Evolutionary conservation across 2,113 vertebrate genomes (phyloP).

Genomic region (Pomatostomus ruficeps): DNA sequence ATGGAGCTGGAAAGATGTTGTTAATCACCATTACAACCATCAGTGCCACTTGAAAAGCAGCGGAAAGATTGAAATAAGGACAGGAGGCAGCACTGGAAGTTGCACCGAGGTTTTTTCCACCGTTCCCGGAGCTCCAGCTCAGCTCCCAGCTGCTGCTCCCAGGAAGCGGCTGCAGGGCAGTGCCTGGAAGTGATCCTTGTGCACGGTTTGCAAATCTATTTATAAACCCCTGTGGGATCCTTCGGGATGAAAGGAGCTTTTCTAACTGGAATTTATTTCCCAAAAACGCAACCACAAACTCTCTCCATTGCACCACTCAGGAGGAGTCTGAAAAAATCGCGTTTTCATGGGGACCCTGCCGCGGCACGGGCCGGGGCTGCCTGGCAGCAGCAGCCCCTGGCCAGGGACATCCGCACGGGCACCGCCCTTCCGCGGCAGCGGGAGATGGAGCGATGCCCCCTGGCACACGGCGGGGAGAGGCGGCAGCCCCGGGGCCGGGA

Average conservation of each 20-base stretch:
- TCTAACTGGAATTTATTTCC: not conserved
- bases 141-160: not conserved
- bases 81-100: not conserved
- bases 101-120: not conserved
- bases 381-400: not conserved
- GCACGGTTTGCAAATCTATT: not conserved
- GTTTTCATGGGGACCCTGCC: rapidly evolving
- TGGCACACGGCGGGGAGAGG: not conserved
- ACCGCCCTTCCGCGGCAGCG: not conserved
- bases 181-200: not conserved
- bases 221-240: conserved; percentile 15
- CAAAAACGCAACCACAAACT: not conserved
- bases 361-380: not conserved
- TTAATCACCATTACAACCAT: not conserved
- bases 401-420: not conserved
- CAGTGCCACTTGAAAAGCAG: not conserved
- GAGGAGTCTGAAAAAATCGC: rapidly evolving
- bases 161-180: not conserved
- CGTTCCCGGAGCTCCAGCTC: not conserved
- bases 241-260: not conserved
- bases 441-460: not conserved
- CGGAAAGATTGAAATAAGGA: not conserved
- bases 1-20: not conserved
- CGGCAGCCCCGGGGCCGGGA: not conserved
- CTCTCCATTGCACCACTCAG: not conserved